These are phyloP conservation scores for Cyrtorhinus lividipennis DNA, from an alignment of 1,140 invertebrate genomes.

Conservation along the genomic window DNA sequence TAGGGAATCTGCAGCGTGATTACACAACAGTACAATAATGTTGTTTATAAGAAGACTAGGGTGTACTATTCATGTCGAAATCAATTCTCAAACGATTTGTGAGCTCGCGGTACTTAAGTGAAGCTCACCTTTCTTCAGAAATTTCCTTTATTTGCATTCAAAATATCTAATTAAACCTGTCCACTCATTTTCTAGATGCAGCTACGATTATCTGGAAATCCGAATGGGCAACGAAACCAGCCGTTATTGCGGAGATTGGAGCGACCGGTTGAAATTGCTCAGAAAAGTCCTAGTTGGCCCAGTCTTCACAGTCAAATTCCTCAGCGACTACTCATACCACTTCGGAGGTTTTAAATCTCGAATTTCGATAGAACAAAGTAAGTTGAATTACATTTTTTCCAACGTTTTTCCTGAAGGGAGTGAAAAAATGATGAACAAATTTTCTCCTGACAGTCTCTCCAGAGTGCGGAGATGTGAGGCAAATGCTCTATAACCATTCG, in stretches of 20 bases:
- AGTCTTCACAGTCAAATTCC: slow-evolving; percentile 43
- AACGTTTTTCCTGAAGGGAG: too few relatives aligned
- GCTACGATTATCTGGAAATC: slow-evolving; percentile 21
- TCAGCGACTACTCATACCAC: slow-evolving; percentile 54
- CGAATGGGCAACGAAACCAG: slow-evolving; percentile 24
- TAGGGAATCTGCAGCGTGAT: too few relatives aligned
- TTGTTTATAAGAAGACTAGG: too few relatives aligned
- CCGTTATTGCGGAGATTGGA: slow-evolving; percentile 56
- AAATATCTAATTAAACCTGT: too few relatives aligned
- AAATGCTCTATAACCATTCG: slow-evolving; percentile 44
- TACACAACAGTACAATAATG: too few relatives aligned
- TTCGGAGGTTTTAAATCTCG: slow-evolving; percentile 52
- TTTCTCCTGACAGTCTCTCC: slow-evolving; percentile 32
- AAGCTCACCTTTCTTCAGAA: too few relatives aligned
- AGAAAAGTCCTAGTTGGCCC: slow-evolving; percentile 40
- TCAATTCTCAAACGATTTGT: too few relatives aligned
- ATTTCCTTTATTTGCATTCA: too few relatives aligned
- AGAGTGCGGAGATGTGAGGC: slow-evolving; percentile 47
- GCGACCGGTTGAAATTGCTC: slow-evolving; percentile 50
- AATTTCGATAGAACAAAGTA: slow-evolving; percentile 49
- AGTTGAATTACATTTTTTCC: slow-evolving; percentile 26
- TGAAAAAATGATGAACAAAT: too few relatives aligned
- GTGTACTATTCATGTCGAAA: too few relatives aligned
- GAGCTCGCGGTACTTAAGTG: too few relatives aligned
- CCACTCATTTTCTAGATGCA: too few relatives aligned